Percentiles rank a stretch among this genome's conserved stretches.
These are phyloP conservation scores for Thalassophryne amazonica DNA, from an alignment of 2,797 vertebrate species.

Conservation along the genomic window DNA sequence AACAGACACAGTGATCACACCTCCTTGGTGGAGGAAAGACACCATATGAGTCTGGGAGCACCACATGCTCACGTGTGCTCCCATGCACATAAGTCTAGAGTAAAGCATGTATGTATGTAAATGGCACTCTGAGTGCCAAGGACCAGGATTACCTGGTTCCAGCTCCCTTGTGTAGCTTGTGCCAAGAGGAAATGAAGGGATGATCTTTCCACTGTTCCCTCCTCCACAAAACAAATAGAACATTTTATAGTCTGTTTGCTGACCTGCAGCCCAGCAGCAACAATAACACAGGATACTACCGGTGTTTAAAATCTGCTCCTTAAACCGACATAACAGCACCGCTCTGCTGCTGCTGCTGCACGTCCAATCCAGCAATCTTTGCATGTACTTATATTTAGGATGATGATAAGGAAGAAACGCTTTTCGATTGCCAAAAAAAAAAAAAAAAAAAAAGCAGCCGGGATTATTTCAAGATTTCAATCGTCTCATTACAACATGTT, in stretches of 20 bases:
- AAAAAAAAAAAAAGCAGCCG: slow-evolving; percentile 11
- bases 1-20: too few relatives aligned
- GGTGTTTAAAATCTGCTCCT: slow-evolving; percentile 48
- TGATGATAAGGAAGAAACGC: neutral
- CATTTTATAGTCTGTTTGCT: slow-evolving; percentile 59
- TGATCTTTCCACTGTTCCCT: slow-evolving; percentile 61
- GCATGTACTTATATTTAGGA: neutral
- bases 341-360: slow-evolving; percentile 19
- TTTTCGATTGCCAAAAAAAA: slow-evolving; percentile 5
- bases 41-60: too few relatives aligned
- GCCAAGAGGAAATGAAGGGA: slow-evolving; percentile 71
- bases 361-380: neutral
- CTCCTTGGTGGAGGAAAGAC: too few relatives aligned
- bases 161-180: slow-evolving; percentile 25
- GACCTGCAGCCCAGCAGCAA: slow-evolving; percentile 42
- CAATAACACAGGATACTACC: slow-evolving; percentile 33
- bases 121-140: slow-evolving; percentile 12
- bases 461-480: neutral
- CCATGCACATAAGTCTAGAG: too few relatives aligned
- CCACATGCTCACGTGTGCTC: too few relatives aligned
- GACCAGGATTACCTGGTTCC: slow-evolving; percentile 23
- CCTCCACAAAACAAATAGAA: slow-evolving; percentile 58
- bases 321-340: slow-evolving; percentile 21
- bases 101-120: too few relatives aligned
- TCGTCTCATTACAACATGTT: neutral